Conservation (phyloP, 2,888 invertebrate genomes). For the Ophraella communa region DNA sequence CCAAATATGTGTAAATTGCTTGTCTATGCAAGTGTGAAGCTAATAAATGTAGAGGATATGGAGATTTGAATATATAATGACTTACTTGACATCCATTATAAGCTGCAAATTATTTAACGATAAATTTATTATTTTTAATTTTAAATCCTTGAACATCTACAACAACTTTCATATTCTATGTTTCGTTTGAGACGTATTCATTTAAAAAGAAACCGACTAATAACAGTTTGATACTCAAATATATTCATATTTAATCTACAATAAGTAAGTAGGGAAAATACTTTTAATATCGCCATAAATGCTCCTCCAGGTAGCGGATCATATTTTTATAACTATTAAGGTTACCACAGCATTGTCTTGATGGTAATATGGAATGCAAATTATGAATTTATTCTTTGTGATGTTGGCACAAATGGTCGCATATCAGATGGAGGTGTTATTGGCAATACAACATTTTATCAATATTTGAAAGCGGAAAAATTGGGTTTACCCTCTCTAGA, state of each 20-base stretch:
- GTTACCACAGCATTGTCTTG: conserved; percentile 35
- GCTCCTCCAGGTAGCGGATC: conserved; percentile 39
- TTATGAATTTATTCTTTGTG: conserved; percentile 39
- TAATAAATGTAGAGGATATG: conserved; percentile 6
- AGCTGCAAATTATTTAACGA: conserved; percentile 17
- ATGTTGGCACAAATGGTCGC: conserved; percentile 41
- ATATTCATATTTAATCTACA: too few species aligned
- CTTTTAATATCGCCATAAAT: conserved; percentile 40
- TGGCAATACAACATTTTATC: conserved; percentile 37
- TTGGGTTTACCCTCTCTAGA: conserved; percentile 14
- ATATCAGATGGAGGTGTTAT: conserved; percentile 43
- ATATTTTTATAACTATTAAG: conserved; percentile 46
- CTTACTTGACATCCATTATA: conserved; percentile 2
- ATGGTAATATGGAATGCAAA: conserved; percentile 38
- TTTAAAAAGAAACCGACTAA: too few species aligned
- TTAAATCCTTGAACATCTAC: conserved; percentile 22
- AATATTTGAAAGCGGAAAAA: conserved; percentile 22
- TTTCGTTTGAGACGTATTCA: too few species aligned
- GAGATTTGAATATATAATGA: conserved; percentile 21
- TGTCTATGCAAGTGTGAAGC: too few species aligned
- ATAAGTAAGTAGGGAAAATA: too few species aligned
- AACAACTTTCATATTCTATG: too few species aligned
- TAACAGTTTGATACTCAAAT: too few species aligned
- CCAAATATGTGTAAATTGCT: not conserved
- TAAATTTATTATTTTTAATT: conserved; percentile 23